phyloP scores from a whole-genome alignment of 2,888 invertebrate species.

The Rhopalosiphum nymphaeae region DNA sequence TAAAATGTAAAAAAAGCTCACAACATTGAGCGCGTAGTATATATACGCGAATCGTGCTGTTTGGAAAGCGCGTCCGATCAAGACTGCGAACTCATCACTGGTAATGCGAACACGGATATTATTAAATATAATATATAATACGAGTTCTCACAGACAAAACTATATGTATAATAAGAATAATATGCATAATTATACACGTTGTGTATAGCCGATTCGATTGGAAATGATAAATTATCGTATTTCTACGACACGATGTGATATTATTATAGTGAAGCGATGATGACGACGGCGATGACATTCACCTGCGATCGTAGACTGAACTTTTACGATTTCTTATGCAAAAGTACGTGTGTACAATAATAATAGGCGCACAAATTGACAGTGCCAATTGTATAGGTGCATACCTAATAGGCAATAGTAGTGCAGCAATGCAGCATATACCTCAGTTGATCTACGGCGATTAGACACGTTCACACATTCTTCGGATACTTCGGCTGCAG shows the following conservation, averaged over 20 bases:
- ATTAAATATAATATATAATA: background rate
- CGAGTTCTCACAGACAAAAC: background rate
- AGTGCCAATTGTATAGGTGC: background rate
- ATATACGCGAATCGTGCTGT: background rate
- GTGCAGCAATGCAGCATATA: background rate
- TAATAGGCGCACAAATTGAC: background rate
- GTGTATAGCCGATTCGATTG: background rate
- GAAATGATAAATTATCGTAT: background rate
- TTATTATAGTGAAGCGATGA: background rate
- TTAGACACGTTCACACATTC: background rate
- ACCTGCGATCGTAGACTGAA: background rate
- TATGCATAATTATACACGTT: background rate
- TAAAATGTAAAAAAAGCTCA: background rate
- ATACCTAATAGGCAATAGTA: background rate
- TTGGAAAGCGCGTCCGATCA: background rate
- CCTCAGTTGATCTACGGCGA: background rate
- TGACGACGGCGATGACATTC: background rate
- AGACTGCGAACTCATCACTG: background rate
- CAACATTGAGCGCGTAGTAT: background rate
- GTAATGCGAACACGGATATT: background rate
- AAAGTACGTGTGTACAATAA: background rate
- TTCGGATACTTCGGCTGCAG: background rate
- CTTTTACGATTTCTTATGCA: background rate
- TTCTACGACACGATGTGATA: background rate
- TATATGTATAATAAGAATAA: background rate